A percentile compares a stretch with the other conserved stretches of the same genome.
Conservation (phyloP, 1,140 invertebrate species). For the Nebria ingens region DNA sequence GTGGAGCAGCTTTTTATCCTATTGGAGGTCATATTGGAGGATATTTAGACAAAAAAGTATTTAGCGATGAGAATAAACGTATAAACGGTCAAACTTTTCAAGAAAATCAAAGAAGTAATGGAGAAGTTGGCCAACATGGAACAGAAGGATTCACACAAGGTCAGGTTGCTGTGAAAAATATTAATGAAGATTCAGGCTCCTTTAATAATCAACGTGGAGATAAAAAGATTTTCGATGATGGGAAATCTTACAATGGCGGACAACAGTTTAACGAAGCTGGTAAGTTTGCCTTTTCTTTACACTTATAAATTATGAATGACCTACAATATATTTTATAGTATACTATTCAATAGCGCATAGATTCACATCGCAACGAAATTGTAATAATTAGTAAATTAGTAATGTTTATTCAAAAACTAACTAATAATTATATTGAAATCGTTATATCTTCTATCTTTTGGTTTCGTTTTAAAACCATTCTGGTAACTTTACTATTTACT, state of each 20-base stretch:
- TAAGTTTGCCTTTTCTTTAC: slow-evolving; percentile 20
- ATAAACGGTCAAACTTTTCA: slow-evolving; percentile 40
- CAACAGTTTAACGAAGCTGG: slow-evolving; percentile 44
- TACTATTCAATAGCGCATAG: too few relatives aligned
- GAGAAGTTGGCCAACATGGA: slow-evolving; percentile 40
- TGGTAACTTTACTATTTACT: too few relatives aligned
- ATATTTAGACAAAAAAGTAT: slow-evolving; percentile 41
- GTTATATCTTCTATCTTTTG: too few relatives aligned
- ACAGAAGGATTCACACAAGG: slow-evolving; percentile 41
- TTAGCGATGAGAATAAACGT: slow-evolving; percentile 42
- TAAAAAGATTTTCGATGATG: slow-evolving; percentile 44
- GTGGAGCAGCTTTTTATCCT: neutral
- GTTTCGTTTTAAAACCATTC: too few relatives aligned
- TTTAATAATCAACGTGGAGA: slow-evolving; percentile 43
- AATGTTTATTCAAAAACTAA: too few relatives aligned
- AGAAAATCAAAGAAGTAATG: slow-evolving; percentile 40
- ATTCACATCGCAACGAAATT: too few relatives aligned
- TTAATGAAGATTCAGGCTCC: slow-evolving; percentile 43
- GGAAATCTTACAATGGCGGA: slow-evolving; percentile 42
- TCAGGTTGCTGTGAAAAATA: slow-evolving; percentile 36
- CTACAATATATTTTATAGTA: too few relatives aligned
- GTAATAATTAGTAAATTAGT: too few relatives aligned
- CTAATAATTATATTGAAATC: too few relatives aligned
- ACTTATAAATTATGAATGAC: neutral
- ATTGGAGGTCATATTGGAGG: slow-evolving; percentile 28